phyloP scores from a whole-genome alignment of 2,888 invertebrate genomes.

The Macroteleia sp. region DNA sequence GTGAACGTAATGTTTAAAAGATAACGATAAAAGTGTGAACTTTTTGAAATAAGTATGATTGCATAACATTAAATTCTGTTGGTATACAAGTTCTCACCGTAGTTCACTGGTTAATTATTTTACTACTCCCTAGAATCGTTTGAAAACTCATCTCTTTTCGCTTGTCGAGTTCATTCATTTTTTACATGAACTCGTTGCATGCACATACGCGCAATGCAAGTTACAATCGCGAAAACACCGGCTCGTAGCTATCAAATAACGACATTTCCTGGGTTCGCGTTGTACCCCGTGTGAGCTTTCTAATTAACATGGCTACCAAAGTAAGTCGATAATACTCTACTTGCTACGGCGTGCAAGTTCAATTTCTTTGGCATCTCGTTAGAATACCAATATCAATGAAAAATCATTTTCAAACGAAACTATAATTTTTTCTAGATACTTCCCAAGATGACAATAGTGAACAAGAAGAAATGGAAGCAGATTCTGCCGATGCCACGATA shows the following conservation, averaged over 20 bases:
- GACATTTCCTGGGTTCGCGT: too few relatives aligned
- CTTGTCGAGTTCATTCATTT: conserved; percentile 12
- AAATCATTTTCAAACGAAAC: conserved; percentile 15
- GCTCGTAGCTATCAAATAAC: conserved; percentile 10
- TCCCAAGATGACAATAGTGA: too few relatives aligned
- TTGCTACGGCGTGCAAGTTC: conserved; percentile 8
- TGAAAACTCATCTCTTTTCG: conserved; percentile 12
- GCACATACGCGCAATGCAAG: neutral
- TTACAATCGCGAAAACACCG: neutral
- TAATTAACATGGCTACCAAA: conserved; percentile 24
- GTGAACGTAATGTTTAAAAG: conserved; percentile 12
- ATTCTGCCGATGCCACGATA: too few relatives aligned
- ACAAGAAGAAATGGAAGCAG: too few relatives aligned
- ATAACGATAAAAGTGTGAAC: conserved; percentile 19
- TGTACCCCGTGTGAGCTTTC: neutral
- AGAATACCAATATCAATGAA: neutral
- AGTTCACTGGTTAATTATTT: conserved; percentile 27
- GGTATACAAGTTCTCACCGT: too few relatives aligned
- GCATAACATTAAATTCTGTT: neutral
- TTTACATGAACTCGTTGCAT: neutral
- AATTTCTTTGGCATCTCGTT: conserved; percentile 26
- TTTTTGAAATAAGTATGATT: conserved; percentile 24
- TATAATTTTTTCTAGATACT: too few relatives aligned
- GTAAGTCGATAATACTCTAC: conserved; percentile 29
- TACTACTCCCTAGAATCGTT: neutral